Conservation (phyloP, 1,140 invertebrate genomes). For the Drosophila repleta region DNA sequence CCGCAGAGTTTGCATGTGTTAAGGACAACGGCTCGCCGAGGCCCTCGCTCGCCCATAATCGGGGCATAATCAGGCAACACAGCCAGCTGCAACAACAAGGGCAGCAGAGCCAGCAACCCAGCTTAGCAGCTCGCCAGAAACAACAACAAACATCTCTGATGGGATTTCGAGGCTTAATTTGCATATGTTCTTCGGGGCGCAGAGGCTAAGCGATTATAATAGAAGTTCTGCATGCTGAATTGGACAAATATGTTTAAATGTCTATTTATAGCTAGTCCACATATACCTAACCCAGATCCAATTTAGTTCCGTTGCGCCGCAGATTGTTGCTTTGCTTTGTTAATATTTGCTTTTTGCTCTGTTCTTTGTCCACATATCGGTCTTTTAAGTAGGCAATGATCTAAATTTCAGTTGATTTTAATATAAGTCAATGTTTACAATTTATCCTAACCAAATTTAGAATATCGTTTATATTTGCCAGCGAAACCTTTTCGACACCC, state of each 20-base stretch:
- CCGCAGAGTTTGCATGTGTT: neutral
- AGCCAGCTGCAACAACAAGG: neutral
- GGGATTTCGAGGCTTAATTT: slow-evolving; percentile 3
- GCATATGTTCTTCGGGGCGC: slow-evolving; percentile 6
- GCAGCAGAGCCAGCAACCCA: neutral
- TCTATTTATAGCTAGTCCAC: no score
- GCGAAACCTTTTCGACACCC: neutral
- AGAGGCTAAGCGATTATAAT: neutral
- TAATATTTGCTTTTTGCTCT: no score
- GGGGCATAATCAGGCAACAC: slow-evolving; percentile 9
- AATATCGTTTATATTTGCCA: neutral
- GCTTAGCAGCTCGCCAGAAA: neutral
- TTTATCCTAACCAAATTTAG: neutral
- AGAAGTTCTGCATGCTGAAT: neutral
- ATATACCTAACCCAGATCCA: no score
- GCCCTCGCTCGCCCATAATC: neutral
- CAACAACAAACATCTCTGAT: slow-evolving; percentile 10
- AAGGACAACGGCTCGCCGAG: neutral
- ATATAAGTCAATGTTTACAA: neutral
- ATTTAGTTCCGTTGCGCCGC: no score
- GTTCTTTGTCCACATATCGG: no score
- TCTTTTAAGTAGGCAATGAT: neutral
- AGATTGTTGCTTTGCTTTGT: no score
- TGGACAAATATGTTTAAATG: neutral
- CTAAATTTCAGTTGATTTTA: neutral